Base-by-base conservation (phyloP, 2,113 vertebrate genomes). In the Mus pahari region DNA sequence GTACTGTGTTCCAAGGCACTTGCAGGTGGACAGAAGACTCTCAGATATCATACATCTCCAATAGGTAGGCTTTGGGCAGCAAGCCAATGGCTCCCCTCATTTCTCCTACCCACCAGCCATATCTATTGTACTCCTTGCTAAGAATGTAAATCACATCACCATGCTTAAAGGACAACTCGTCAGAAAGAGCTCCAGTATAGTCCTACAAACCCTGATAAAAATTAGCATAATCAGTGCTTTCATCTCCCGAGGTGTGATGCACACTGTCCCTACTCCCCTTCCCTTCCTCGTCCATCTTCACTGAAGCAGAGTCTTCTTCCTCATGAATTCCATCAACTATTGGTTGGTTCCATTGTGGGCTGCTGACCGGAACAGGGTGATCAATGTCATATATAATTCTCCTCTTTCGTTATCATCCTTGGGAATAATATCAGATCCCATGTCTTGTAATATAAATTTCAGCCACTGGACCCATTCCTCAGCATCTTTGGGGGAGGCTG, bases 91-190 rank as follows among this genome's bases (percentile, higher is more conserved):
- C 98, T 98, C 99, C 99, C 89, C 99, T 99, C 99, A 99, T 99
- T 98, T 99, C 99, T 98, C 99, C 99, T 98, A 99, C 98, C 99
- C 99, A 99, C 99, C 99, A 99, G 98, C 99, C 99, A 97, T 98
- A 99, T 97, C 95, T 99, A 99, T 99, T 98, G 98, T 99, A 99
- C 97, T 99, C 99, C 99, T 99, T 99, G 99, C 99, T 99, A 95
- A 99, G 98, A 97, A 99, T 99, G 98, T 99, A 99, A 98, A 99
- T 99, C 98, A 99, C 86, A 3, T 99, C 99, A 95, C 99, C 99
- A 62, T 99, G 99, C 97, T 99, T 99, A 99, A 99, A 98, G 53
- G 99, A 99, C 97, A 99, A 79, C 98, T 99, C 99, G 93, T 99
- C 99, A 5, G 98, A 96, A n/a, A 98, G 96, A 95, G 99, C 98